Conservation (phyloP, 1,140 invertebrate species). For the Druon quercuslanigerum region DNA sequence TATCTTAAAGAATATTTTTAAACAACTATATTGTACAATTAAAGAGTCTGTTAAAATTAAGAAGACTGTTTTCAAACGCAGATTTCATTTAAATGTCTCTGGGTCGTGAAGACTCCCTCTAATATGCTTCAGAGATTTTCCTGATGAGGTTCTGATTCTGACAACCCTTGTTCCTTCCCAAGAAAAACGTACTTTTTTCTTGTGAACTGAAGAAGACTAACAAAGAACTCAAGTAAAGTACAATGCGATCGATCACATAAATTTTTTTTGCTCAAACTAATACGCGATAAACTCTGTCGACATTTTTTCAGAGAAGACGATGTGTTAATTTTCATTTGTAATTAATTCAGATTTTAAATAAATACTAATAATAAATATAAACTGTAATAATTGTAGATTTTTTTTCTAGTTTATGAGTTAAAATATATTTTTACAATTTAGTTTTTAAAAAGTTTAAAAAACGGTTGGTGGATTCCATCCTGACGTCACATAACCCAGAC, state of each 20-base stretch:
- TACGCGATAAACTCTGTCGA: background rate
- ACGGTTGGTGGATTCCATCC: no score
- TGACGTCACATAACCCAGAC: no score
- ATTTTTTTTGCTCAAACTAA: background rate
- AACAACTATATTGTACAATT: background rate
- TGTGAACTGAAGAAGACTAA: background rate
- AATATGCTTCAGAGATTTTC: conserved; percentile 17
- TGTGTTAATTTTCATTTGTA: background rate
- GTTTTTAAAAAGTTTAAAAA: no score
- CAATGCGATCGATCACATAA: background rate
- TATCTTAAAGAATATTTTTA: background rate
- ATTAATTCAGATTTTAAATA: no score
- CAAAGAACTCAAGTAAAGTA: conserved; percentile 12
- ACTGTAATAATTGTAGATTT: no score
- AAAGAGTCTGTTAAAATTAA: background rate
- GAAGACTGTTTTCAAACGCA: conserved; percentile 6
- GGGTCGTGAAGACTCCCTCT: background rate
- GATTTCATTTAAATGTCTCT: background rate
- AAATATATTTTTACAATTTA: no score
- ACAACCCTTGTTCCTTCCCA: conserved; percentile 10
- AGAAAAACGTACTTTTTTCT: conserved; percentile 24
- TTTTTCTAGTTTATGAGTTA: no score
- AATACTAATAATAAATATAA: no score
- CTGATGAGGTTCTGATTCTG: conserved; percentile 25
- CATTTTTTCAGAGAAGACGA: background rate